phyloP scores from a whole-genome alignment of 2,113 vertebrate species.

The Austrofundulus limnaeus region DNA sequence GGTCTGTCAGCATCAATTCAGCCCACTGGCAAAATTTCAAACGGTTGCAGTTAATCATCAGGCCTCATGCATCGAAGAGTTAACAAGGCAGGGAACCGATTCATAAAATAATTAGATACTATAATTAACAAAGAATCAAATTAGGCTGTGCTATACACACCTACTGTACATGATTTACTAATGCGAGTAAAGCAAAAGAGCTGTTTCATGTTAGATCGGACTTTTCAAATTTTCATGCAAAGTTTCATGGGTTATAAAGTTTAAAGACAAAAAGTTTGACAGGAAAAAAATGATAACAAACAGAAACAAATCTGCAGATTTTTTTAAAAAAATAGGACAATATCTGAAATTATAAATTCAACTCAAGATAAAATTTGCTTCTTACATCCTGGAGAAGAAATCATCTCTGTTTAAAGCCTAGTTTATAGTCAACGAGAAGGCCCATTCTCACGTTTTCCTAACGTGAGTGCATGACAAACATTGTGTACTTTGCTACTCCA shows the following conservation, averaged over 20 bases:
- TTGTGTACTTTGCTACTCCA: no score
- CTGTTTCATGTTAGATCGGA: background rate
- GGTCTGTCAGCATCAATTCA: conserved; percentile 49
- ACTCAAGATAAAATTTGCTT: background rate
- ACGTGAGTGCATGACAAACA: no score
- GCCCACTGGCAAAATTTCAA: conserved; percentile 31
- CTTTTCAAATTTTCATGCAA: no score
- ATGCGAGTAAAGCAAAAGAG: background rate
- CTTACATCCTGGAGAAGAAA: background rate
- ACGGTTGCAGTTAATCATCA: conserved; percentile 10
- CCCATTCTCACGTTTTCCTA: no score
- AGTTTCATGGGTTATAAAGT: background rate
- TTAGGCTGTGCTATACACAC: background rate
- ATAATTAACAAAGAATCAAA: conserved; percentile 13
- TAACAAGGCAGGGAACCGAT: conserved; percentile 1
- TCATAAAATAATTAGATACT: conserved; percentile 4
- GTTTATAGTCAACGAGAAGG: no score
- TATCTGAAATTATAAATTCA: background rate
- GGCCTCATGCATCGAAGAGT: background rate
- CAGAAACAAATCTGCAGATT: background rate
- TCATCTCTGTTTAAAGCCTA: background rate
- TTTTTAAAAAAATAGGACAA: background rate
- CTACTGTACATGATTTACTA: background rate
- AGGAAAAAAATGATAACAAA: background rate
- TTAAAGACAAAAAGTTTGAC: background rate